Percentiles rank a stretch among this genome's conserved stretches.
These are phyloP conservation scores for Ophion obscuratus DNA, from an alignment of 2,888 invertebrate genomes.

Conservation along the genomic window DNA sequence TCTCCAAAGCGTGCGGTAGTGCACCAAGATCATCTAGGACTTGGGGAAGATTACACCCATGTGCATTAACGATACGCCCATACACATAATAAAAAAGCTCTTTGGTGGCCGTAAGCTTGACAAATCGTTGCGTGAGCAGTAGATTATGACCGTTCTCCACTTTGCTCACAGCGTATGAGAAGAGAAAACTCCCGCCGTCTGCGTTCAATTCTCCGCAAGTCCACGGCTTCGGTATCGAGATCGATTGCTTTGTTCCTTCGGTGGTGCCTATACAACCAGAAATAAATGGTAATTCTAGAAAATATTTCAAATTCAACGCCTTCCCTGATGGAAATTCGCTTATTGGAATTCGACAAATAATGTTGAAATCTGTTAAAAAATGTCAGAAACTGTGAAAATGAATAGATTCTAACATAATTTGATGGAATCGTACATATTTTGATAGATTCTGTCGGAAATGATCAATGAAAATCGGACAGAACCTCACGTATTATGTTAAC, in stretches of 20 bases:
- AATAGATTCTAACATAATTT: too few relatives aligned
- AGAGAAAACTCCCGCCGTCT: slow-evolving; percentile 12
- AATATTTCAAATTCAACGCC: not conserved
- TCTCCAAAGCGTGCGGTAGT: slow-evolving; percentile 20
- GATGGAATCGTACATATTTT: too few relatives aligned
- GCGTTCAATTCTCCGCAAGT: slow-evolving; percentile 8
- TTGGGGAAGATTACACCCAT: slow-evolving; percentile 5
- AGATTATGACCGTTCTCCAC: slow-evolving; percentile 3
- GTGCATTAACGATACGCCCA: slow-evolving; percentile 27
- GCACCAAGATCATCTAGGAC: not conserved
- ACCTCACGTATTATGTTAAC: too few relatives aligned
- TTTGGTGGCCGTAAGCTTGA: slow-evolving; percentile 22
- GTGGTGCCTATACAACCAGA: slow-evolving; percentile 19
- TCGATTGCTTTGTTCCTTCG: slow-evolving; percentile 11
- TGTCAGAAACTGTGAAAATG: too few relatives aligned
- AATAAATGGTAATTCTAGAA: slow-evolving; percentile 4
- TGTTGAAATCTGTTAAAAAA: too few relatives aligned
- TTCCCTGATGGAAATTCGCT: too few relatives aligned
- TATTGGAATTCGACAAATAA: too few relatives aligned
- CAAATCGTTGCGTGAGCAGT: slow-evolving; percentile 13
- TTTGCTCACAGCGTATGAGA: slow-evolving; percentile 23
- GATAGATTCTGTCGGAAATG: too few relatives aligned
- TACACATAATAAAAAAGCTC: slow-evolving; percentile 27
- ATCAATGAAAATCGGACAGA: too few relatives aligned
- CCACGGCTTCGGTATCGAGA: slow-evolving; percentile 38